A percentile compares a stretch with the other conserved stretches of the same genome.
phyloP scores from a whole-genome alignment of 1,140 invertebrate genomes.

The Ceratina australensis region DNA sequence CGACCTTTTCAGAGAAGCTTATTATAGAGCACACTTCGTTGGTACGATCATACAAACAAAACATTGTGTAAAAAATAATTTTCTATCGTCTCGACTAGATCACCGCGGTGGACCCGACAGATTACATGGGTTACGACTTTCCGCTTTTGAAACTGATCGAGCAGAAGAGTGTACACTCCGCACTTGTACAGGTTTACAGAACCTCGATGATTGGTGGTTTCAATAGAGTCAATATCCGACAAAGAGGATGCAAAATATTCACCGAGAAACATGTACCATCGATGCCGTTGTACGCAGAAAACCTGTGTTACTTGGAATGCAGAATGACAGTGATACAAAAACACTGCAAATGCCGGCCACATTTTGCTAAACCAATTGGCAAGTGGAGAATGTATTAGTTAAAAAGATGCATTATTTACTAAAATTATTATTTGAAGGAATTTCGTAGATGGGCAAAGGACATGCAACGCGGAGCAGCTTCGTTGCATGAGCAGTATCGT shows the following conservation, averaged over 20 bases:
- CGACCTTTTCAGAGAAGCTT: neutral
- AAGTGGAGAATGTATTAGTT: neutral
- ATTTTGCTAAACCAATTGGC: slow-evolving; percentile 60
- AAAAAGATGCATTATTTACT: no score
- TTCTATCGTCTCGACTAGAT: neutral
- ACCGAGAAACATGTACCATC: slow-evolving; percentile 50
- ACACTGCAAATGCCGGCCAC: slow-evolving; percentile 59
- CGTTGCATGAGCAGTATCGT: slow-evolving; percentile 37
- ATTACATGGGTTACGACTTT: neutral
- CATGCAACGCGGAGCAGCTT: slow-evolving; percentile 46
- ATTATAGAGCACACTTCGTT: fast-evolving
- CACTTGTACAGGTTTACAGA: slow-evolving; percentile 1
- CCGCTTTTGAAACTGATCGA: neutral
- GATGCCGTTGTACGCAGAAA: slow-evolving; percentile 55
- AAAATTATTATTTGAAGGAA: no score
- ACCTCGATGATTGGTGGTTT: slow-evolving; percentile 19
- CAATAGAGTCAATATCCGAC: slow-evolving; percentile 17
- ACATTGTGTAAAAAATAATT: neutral
- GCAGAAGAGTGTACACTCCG: neutral
- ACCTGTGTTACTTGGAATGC: slow-evolving; percentile 61
- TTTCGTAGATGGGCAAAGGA: slow-evolving; percentile 12
- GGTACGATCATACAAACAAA: neutral
- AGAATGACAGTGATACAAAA: slow-evolving; percentile 49
- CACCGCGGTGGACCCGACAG: neutral
- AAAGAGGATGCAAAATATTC: slow-evolving; percentile 54